Conservation (phyloP, 2,113 vertebrate species). For the Stegastes partitus region DNA sequence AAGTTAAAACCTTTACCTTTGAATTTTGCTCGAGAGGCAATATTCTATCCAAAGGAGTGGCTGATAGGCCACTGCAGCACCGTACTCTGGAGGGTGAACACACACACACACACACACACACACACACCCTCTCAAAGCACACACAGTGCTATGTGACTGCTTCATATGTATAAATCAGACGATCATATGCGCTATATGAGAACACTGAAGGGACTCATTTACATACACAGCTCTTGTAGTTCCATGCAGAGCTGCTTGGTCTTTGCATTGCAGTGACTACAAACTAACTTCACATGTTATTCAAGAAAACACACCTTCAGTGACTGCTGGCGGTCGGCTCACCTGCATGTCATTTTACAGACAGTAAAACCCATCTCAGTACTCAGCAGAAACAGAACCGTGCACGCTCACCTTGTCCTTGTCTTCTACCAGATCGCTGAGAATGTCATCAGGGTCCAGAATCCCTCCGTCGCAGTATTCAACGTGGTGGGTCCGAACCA, state of each 20-base stretch:
- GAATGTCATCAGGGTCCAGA: slow-evolving; percentile 95
- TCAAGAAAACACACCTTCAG: too few relatives aligned
- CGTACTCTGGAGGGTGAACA: slow-evolving; percentile 3
- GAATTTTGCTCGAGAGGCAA: slow-evolving; percentile 76
- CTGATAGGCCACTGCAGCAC: slow-evolving; percentile 56
- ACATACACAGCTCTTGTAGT: too few relatives aligned
- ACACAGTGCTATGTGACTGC: slow-evolving; percentile 4
- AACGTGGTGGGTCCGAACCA: slow-evolving; percentile 95
- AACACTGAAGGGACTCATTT: not conserved
- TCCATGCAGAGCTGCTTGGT: too few relatives aligned
- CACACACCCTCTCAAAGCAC: not conserved
- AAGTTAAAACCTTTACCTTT: slow-evolving; percentile 73
- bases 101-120: slow-evolving; percentile 18
- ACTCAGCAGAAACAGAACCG: not conserved
- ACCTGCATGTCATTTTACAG: too few relatives aligned
- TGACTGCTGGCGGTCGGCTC: too few relatives aligned
- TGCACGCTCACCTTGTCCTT: slow-evolving; percentile 92
- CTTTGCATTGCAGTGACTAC: too few relatives aligned
- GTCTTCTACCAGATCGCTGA: slow-evolving; percentile 97
- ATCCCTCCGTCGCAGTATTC: slow-evolving; percentile 98
- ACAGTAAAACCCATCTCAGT: not conserved
- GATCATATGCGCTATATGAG: slow-evolving; percentile 44
- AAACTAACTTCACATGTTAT: too few relatives aligned
- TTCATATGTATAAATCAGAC: slow-evolving; percentile 59
- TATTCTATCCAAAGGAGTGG: slow-evolving; percentile 62